Evolutionary conservation across 2,888 invertebrate genomes (phyloP), one percentile per base, ranked within the genome.

Genomic region (Caenorhabditis panamensis): DNA sequence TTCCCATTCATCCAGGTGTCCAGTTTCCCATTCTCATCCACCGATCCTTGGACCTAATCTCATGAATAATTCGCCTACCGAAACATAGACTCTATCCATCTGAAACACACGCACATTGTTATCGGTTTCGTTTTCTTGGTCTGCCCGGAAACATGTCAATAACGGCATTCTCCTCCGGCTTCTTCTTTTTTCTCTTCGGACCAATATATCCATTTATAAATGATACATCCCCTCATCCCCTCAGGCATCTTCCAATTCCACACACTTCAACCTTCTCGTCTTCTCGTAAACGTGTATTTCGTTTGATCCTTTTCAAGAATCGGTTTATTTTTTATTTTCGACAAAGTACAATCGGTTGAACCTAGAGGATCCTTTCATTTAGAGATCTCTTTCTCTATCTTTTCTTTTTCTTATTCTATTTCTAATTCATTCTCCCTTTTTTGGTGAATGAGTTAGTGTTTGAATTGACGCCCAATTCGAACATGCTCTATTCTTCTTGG

Each of bases 161-260:
- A 54, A 54, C 54, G 16, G 54, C 13, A n/a, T n/a, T n/a, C n/a
- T n/a, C n/a, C n/a, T n/a, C n/a, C n/a, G n/a, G n/a, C n/a, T n/a
- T n/a, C n/a, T n/a, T n/a, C n/a, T n/a, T n/a, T n/a, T n/a, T 26
- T 28, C 54, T 18, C 8, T 61, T 16, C 63, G 49, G 49, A 49
- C 31, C 62, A 62, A 63, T 63, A 63, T 63, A 11, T 58, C 11
- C 41, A 44, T 62, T 28, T 54, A 54, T 26, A 26, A 24, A 28
- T 54, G 24, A 49, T 49, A 49, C 22, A n/a, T 61, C 24, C 26
- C 61, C 22, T 41, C 41, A 22, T 54, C 36, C 28, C 67, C 56
- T 22, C 49, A 49, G 68, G 68, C 68, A 68, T 67, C 58, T 59
- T 59, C 37, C 58, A 37, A 41, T n/a, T 47, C 37, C 47, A 13